These are phyloP conservation scores for Tamandua tetradactyla DNA, from an alignment of 2,797 vertebrate species.

Conservation along the genomic window DNA sequence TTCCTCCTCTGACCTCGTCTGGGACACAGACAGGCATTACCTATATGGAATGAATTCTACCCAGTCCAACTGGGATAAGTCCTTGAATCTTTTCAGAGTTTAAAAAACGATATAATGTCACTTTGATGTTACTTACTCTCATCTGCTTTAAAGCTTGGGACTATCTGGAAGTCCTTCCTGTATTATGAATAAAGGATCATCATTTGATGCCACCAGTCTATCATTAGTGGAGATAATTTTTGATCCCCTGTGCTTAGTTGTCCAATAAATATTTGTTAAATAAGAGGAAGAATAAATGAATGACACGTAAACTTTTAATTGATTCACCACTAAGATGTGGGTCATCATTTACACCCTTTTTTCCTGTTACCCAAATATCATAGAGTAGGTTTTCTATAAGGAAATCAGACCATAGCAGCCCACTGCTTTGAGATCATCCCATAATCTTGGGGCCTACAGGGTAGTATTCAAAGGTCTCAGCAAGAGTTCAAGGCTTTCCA, in stretches of 20 bases:
- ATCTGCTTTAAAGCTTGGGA: slow-evolving; percentile 35
- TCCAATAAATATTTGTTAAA: neutral
- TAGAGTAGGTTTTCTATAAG: neutral
- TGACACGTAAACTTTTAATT: neutral
- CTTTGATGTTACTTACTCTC: neutral
- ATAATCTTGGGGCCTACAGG: neutral
- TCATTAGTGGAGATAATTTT: neutral
- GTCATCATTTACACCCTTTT: neutral
- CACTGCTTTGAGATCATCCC: neutral
- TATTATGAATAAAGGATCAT: neutral
- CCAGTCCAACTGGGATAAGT: neutral
- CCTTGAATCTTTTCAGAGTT: slow-evolving; percentile 7
- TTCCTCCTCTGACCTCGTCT: slow-evolving; percentile 17
- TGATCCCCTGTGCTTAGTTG: neutral
- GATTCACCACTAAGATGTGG: neutral
- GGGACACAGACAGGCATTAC: neutral
- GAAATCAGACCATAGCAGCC: neutral
- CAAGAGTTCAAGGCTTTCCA: neutral
- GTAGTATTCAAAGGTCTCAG: neutral
- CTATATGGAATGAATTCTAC: neutral
- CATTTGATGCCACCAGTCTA: neutral
- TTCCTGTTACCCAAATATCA: neutral
- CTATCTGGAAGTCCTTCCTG: neutral
- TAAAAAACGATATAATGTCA: slow-evolving; percentile 1
- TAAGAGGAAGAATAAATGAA: neutral